Evolutionary conservation across 2,113 vertebrate species (phyloP).

Genomic region (Sylvilagus bachmani): DNA sequence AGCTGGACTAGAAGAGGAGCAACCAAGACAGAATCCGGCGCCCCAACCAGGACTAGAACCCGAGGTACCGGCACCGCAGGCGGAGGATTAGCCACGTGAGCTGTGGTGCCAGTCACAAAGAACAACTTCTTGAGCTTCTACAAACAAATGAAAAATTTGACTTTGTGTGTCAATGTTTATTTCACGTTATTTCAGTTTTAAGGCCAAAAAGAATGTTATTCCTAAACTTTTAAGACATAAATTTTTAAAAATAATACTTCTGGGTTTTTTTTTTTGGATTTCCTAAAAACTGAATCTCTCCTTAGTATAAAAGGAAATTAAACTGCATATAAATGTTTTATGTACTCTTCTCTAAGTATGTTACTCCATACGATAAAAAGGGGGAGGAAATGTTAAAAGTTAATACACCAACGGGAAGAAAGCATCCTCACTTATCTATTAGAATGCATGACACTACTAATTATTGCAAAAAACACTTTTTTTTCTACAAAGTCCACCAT

Average conservation of each 20-base stretch:
- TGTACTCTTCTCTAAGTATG: not conserved
- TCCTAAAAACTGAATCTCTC: not conserved
- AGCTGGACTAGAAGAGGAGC: too few relatives aligned
- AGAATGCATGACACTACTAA: conserved; percentile 19
- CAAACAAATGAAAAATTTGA: too few relatives aligned
- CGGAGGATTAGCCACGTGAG: too few relatives aligned
- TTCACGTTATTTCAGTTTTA: not conserved
- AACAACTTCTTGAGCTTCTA: too few relatives aligned
- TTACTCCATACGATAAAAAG: not conserved
- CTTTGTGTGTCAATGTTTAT: not conserved
- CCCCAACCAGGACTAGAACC: too few relatives aligned
- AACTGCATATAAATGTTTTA: not conserved
- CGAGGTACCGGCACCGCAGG: too few relatives aligned
- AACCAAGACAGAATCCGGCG: too few relatives aligned
- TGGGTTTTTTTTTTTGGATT: not conserved
- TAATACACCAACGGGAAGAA: not conserved
- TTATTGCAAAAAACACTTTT: not conserved
- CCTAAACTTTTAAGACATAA: not conserved
- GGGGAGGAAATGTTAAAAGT: not conserved
- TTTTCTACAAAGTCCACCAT: not conserved
- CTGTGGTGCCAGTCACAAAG: too few relatives aligned
- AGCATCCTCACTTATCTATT: conserved; percentile 13
- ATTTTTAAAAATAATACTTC: conserved; percentile 28
- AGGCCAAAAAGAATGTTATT: not conserved
- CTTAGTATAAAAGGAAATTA: conserved; percentile 18